A percentile compares a stretch with the other conserved stretches of the same genome.
These are phyloP conservation scores for Pantherophis alleghaniensis DNA, from an alignment of 2,797 vertebrate species.

Conservation along the genomic window DNA sequence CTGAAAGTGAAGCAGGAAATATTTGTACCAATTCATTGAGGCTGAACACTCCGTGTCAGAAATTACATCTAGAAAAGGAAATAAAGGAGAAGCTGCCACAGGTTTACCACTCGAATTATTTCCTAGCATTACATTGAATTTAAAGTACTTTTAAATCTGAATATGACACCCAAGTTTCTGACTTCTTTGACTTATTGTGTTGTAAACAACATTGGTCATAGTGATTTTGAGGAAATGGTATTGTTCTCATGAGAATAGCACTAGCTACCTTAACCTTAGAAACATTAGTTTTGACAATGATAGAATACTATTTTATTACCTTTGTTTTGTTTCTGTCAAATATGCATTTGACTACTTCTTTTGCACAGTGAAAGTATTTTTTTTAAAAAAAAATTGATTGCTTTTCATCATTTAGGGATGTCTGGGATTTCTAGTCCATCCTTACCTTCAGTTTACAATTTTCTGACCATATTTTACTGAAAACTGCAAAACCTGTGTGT, in stretches of 20 bases:
- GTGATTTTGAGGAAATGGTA: neutral
- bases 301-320: neutral
- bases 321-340: conserved; percentile 9
- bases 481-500: neutral
- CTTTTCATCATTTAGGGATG: neutral
- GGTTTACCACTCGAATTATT: conserved; percentile 6
- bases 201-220: neutral
- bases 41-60: conserved; percentile 23
- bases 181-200: conserved; percentile 12
- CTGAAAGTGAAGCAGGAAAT: conserved; percentile 16
- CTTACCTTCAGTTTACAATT: neutral
- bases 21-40: conserved; percentile 11
- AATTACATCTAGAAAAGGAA: neutral
- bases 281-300: conserved; percentile 13
- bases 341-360: neutral
- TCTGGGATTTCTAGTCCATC: neutral
- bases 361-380: neutral
- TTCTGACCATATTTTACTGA: neutral
- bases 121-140: conserved; percentile 31
- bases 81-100: conserved; percentile 2
- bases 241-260: neutral
- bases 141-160: conserved; percentile 6
- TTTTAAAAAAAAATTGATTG: neutral
- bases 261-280: neutral
- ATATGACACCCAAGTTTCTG: neutral